Conservation (phyloP, 2,888 invertebrate genomes). For the Aporophyla nigra region DNA sequence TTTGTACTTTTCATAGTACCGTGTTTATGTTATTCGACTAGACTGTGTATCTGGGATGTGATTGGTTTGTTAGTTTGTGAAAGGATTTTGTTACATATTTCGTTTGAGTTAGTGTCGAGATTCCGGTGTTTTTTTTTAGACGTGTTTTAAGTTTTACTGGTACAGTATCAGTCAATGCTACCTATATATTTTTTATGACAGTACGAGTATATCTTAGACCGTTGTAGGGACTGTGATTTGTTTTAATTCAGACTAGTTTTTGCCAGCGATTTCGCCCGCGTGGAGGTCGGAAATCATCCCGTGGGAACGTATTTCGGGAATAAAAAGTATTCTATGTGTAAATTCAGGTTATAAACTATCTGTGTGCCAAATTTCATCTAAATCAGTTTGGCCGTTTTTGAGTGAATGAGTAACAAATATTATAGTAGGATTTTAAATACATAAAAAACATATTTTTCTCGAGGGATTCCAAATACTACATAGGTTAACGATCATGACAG, state of each 20-base stretch:
- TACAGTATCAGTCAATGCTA: background rate
- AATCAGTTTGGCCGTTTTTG: no score
- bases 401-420: no score
- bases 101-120: background rate
- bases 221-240: background rate
- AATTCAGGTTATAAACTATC: no score
- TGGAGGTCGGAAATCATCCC: no score
- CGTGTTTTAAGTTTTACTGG: background rate
- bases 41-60: conserved; percentile 5
- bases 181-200: background rate
- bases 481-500: no score
- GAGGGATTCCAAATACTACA: background rate
- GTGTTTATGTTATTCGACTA: conserved; percentile 30
- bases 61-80: conserved; percentile 11
- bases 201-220: background rate
- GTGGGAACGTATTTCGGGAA: no score
- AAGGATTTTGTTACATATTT: conserved; percentile 20
- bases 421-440: no score
- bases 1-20: conserved; percentile 15
- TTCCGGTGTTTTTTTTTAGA: background rate
- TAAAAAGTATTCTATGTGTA: no score
- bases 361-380: no score
- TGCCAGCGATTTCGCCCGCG: no score
- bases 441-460: background rate
- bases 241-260: background rate